Evolutionary conservation across 2,113 vertebrate genomes (phyloP).

Genomic region (Balaeniceps rex): DNA sequence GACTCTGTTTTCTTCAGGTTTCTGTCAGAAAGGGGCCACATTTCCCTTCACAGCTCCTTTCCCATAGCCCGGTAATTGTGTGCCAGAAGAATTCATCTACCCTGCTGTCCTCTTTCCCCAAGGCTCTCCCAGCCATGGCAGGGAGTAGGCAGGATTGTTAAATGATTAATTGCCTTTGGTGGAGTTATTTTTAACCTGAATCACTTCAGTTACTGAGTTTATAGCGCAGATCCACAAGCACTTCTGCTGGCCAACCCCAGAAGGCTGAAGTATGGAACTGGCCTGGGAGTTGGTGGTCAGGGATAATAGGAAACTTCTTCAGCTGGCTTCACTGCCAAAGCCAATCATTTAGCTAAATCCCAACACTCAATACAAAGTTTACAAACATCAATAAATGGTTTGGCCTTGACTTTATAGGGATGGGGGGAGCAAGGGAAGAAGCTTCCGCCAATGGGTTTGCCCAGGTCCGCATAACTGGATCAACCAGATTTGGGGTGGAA

Average conservation of each 20-base stretch:
- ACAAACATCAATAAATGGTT: conserved; percentile 19
- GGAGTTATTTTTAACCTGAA: conserved; percentile 55
- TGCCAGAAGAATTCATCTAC: conserved; percentile 36
- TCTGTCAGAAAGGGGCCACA: not conserved
- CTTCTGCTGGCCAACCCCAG: conserved; percentile 15
- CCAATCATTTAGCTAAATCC: not conserved
- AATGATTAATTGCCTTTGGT: conserved; percentile 25
- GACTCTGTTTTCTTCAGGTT: conserved; percentile 3
- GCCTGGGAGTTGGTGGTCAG: conserved; percentile 21
- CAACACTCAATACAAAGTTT: not conserved
- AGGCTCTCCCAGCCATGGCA: conserved; percentile 25
- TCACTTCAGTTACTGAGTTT: not conserved
- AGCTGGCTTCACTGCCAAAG: not conserved
- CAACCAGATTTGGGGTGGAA: not conserved
- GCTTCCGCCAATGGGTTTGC: not conserved
- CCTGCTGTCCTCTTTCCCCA: conserved; percentile 42
- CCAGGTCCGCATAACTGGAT: not conserved
- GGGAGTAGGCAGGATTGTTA: conserved; percentile 8
- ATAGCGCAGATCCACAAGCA: not conserved
- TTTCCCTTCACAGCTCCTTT: conserved; percentile 30
- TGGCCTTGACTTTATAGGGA: not conserved
- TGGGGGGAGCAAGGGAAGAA: not conserved
- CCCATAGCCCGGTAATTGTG: not conserved
- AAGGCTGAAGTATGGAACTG: conserved; percentile 1
- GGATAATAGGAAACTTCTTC: conserved; percentile 17